Conservation (phyloP, 2,113 vertebrate species). For the Lutjanus erythropterus region DNA sequence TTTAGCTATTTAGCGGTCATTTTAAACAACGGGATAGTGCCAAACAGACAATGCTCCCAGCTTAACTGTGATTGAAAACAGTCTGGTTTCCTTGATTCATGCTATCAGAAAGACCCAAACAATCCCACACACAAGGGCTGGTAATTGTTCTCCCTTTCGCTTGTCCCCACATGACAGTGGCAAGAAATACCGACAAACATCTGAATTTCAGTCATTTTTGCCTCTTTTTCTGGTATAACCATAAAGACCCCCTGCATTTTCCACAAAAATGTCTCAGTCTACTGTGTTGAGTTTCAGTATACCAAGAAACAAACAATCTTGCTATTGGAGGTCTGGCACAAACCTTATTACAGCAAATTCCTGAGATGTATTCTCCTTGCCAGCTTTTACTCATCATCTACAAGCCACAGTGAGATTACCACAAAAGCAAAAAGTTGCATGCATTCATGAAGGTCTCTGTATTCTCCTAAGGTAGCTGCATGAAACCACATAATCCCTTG, state of each 20-base stretch:
- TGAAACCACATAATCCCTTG: constrained; percentile 43
- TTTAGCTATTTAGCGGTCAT: constrained; percentile 72
- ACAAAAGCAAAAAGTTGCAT: constrained; percentile 66
- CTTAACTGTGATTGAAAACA: constrained; percentile 73
- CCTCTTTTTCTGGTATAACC: constrained; percentile 45
- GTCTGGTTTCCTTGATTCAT: constrained; percentile 43
- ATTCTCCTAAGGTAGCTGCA: constrained; percentile 41
- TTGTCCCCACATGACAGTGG: constrained; percentile 52
- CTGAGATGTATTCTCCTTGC: constrained; percentile 49
- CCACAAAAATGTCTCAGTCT: constrained; percentile 74
- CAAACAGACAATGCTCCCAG: constrained; percentile 63
- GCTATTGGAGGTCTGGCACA: constrained; percentile 70
- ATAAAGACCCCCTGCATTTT: constrained; percentile 57
- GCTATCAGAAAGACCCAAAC: constrained; percentile 60
- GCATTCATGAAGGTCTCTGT: constrained; percentile 45
- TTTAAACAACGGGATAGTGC: constrained; percentile 70
- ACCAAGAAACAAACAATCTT: constrained; percentile 71
- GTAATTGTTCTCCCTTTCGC: constrained; percentile 25
- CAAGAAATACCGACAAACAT: constrained; percentile 48
- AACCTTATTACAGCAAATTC: constrained; percentile 61
- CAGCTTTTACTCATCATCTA: constrained; percentile 70
- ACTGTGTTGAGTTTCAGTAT: constrained; percentile 67
- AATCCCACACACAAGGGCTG: constrained; percentile 45
- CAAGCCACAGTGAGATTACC: constrained; percentile 63
- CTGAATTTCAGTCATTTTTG: constrained; percentile 43